A percentile compares a stretch with the other conserved stretches of the same genome.
phyloP scores from a whole-genome alignment of 2,797 vertebrate species.

The Sorex maritimensis region DNA sequence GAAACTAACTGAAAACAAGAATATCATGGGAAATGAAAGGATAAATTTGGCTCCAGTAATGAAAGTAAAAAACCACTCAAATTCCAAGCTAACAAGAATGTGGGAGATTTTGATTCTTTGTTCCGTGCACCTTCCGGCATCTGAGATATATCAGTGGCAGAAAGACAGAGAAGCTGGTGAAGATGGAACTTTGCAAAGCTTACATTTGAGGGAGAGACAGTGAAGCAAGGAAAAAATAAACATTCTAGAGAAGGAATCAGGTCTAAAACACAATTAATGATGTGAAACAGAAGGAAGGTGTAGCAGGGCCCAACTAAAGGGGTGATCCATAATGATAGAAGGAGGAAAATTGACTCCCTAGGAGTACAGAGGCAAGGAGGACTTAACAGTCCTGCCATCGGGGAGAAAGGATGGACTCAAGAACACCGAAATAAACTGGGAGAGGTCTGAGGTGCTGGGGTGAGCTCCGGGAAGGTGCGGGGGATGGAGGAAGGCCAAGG shows the following conservation, averaged over 20 bases:
- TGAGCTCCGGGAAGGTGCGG: not conserved
- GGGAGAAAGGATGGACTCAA: not conserved
- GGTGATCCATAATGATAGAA: not conserved
- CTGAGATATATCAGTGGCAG: not conserved
- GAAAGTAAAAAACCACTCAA: conserved; percentile 21
- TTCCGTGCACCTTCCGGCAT: not conserved
- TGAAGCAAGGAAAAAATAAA: not conserved
- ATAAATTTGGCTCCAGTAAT: not conserved
- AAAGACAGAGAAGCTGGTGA: not conserved
- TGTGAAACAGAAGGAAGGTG: not conserved
- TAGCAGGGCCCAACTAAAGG: not conserved
- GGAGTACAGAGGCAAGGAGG: not conserved
- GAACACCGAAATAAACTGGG: not conserved
- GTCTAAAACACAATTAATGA: not conserved
- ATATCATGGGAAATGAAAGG: not conserved
- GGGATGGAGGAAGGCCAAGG: not conserved
- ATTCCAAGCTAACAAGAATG: not conserved
- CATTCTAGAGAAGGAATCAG: not conserved
- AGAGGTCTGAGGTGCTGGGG: not conserved
- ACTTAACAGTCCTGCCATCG: no score
- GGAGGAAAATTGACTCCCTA: not conserved
- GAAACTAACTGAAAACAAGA: not conserved
- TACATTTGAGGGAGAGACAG: not conserved
- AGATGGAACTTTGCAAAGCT: not conserved
- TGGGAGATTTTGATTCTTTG: not conserved